These are phyloP conservation scores for Drosophila antonietae DNA, from an alignment of 2,888 invertebrate genomes.

Conservation along the genomic window DNA sequence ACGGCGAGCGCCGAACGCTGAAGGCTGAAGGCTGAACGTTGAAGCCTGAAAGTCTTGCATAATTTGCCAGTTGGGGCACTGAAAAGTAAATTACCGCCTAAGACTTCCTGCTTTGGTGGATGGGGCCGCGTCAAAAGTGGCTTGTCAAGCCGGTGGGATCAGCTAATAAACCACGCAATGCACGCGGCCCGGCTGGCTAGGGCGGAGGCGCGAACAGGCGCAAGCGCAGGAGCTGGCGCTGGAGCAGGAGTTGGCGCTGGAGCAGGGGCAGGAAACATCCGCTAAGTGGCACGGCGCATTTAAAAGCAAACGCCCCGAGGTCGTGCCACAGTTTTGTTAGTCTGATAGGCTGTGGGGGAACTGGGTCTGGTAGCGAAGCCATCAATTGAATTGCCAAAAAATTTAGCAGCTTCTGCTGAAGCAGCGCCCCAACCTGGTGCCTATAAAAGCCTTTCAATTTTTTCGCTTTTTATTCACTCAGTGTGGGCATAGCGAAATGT, in stretches of 20 bases:
- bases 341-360: background rate
- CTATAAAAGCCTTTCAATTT: slow-evolving; percentile 74
- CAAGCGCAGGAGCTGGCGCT: background rate
- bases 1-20: background rate
- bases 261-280: slow-evolving; percentile 61
- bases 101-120: slow-evolving; percentile 67
- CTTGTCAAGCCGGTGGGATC: slow-evolving; percentile 75
- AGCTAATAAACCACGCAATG: slow-evolving; percentile 74
- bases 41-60: slow-evolving; percentile 61
- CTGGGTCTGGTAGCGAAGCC: slow-evolving; percentile 41
- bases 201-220: background rate
- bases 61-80: slow-evolving; percentile 71
- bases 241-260: background rate
- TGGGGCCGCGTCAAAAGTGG: slow-evolving; percentile 68
- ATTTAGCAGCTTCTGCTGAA: slow-evolving; percentile 71
- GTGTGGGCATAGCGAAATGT: background rate
- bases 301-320: slow-evolving; percentile 74
- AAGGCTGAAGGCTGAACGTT: slow-evolving; percentile 1
- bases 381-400: slow-evolving; percentile 68
- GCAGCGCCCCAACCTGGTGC: slow-evolving; percentile 29
- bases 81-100: slow-evolving; percentile 77
- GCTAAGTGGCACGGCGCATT: slow-evolving; percentile 73
- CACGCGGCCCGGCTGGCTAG: slow-evolving; percentile 11
- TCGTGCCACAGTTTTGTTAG: slow-evolving; percentile 56
- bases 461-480: slow-evolving; percentile 16